phyloP scores from a whole-genome alignment of 2,888 invertebrate genomes.

The Drosophila sordidula region DNA sequence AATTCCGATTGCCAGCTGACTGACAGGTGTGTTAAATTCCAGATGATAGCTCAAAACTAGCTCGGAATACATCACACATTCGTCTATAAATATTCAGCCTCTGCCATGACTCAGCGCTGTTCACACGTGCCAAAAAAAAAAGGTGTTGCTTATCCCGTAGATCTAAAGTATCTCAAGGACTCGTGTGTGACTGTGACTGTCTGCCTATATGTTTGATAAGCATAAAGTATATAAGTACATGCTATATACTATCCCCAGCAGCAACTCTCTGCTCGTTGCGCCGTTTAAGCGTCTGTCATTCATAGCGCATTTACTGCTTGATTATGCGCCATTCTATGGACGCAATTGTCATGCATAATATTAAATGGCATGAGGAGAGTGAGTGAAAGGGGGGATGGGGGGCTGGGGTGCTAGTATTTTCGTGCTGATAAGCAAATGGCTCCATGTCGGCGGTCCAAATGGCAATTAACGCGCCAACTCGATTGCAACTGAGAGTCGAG shows the following conservation, averaged over 20 bases:
- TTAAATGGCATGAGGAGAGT: slow-evolving; percentile 30
- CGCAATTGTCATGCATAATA: slow-evolving; percentile 75
- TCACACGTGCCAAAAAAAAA: slow-evolving; percentile 20
- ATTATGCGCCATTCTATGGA: slow-evolving; percentile 67
- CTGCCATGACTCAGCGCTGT: slow-evolving; percentile 22
- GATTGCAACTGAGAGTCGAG: slow-evolving; percentile 60
- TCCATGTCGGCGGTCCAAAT: slow-evolving; percentile 55
- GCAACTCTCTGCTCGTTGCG: neutral
- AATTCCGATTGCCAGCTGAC: slow-evolving; percentile 16
- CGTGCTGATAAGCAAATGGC: slow-evolving; percentile 51
- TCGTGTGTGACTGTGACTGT: neutral
- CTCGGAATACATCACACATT: neutral
- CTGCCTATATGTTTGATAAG: slow-evolving; percentile 1
- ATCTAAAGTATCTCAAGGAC: slow-evolving; percentile 27
- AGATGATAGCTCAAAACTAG: slow-evolving; percentile 13
- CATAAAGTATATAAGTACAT: slow-evolving; percentile 1
- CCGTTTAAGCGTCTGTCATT: slow-evolving; percentile 34
- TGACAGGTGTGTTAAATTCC: slow-evolving; percentile 11
- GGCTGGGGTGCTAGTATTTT: neutral
- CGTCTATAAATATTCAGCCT: slow-evolving; percentile 8
- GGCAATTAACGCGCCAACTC: slow-evolving; percentile 78
- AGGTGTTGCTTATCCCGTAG: slow-evolving; percentile 23
- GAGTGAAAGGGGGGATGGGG: neutral
- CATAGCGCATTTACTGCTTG: slow-evolving; percentile 53
- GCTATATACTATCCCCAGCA: neutral